A percentile compares a stretch with the other conserved stretches of the same genome.
Conservation (phyloP, 2,888 invertebrate genomes). For the Cerastis leucographa region DNA sequence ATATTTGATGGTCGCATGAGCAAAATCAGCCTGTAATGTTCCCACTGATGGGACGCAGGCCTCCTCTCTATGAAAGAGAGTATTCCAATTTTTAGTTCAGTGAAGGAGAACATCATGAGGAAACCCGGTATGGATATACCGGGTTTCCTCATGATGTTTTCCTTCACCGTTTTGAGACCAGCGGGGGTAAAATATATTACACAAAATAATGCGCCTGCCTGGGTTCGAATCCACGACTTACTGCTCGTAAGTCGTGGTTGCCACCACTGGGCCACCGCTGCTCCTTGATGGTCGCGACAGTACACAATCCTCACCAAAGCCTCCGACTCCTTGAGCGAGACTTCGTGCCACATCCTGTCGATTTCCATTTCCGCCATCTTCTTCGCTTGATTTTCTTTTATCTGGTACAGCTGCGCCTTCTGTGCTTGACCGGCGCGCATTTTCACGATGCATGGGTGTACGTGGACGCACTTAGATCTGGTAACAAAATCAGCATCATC, state of each 20-base stretch:
- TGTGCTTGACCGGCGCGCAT: slow-evolving; percentile 88
- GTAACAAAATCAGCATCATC: not conserved
- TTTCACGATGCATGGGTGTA: slow-evolving; percentile 80
- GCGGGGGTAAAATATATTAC: no score
- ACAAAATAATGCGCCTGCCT: no score
- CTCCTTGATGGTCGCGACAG: not conserved
- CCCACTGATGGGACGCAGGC: no score
- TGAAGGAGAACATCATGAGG: no score
- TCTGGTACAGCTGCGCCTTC: slow-evolving; percentile 91
- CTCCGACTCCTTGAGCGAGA: slow-evolving; percentile 90
- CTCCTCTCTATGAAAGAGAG: no score
- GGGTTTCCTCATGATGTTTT: no score
- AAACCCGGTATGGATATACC: no score
- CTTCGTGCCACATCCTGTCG: slow-evolving; percentile 91
- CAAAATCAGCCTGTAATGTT: no score
- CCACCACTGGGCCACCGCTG: not conserved
- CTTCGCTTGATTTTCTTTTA: slow-evolving; percentile 90
- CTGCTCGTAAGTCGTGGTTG: no score
- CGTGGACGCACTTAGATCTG: slow-evolving; percentile 87
- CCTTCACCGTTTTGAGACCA: no score
- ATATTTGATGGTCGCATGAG: not conserved
- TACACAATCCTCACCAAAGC: slow-evolving; percentile 78
- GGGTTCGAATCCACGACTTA: no score
- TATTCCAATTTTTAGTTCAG: no score
- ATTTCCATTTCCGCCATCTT: slow-evolving; percentile 89